Base-by-base conservation (phyloP, 2,888 invertebrate genomes). In the Ditula angustiorana region DNA sequence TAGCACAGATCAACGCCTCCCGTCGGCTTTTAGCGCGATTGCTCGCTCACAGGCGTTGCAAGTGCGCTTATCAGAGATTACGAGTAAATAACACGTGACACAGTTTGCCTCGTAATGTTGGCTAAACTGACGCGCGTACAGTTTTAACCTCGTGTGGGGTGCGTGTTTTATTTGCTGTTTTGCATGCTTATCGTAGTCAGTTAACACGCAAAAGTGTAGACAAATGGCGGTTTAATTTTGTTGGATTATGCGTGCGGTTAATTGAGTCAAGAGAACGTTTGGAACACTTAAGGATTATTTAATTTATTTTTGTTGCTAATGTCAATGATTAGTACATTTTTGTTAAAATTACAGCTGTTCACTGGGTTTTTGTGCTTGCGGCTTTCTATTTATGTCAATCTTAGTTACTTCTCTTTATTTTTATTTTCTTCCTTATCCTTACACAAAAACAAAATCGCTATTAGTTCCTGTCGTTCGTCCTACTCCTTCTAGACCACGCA, bases 21-120 rank as follows among this genome's bases (percentile, higher is more conserved):
- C 59, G 47, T 24, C 56, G 57, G 66, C 61, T 66, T 66, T 61
- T 57, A 66, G 66, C 61, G 52, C 66, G 66, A 66, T 66, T 66
- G 61, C 61, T 66, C 60, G 57, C 57, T 58, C 35, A 28, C 28
- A 16, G 11, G 21, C 23, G 16, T 8, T 16, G 21, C 44, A 28
- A 57, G 44, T 57, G 56, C 33, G 41, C 44, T 50, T 41, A 63
- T 53, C 50, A 44, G 50, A 63, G 62, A 63, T 57, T 63, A 50
- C 19, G 41, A 10, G 41, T 10, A 10, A 63, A 56, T 57, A 57
- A 30, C 50, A 16, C 50, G 56, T 37, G 41, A 57, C 62, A 50
- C 62, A 50, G 56, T 63, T 62, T 49, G 57, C 49, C 30, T 47
- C 24, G 57, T 63, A 50, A 63, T 57, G 62, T 63, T 50, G 57